Conservation (phyloP, 2,797 vertebrate species). For the Pangasius krempfi region DNA sequence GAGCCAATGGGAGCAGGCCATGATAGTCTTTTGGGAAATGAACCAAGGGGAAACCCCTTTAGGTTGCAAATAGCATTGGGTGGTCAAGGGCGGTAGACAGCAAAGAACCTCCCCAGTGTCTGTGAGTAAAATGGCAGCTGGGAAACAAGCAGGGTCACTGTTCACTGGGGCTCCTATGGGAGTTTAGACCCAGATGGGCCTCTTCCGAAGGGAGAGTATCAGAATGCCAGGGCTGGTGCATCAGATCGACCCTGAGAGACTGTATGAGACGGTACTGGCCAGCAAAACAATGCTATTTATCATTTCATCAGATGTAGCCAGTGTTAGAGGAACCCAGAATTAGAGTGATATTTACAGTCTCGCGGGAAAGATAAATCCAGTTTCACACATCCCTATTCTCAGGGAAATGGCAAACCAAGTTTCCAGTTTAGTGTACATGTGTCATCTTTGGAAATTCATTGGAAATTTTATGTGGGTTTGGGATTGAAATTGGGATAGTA, state of each 20-base stretch:
- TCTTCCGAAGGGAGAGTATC: conserved; percentile 60
- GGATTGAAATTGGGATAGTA: not conserved
- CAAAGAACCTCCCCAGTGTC: conserved; percentile 62
- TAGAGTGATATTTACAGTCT: conserved; percentile 44
- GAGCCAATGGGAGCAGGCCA: conserved; percentile 52
- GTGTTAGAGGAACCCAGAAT: conserved; percentile 33
- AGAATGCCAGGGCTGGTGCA: conserved; percentile 64
- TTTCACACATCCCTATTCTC: conserved; percentile 54
- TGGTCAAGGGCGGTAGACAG: conserved; percentile 54
- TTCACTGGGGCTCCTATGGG: conserved; percentile 77
- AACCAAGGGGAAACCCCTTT: conserved; percentile 74
- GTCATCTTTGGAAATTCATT: not conserved
- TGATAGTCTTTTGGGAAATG: conserved; percentile 54
- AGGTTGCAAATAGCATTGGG: conserved; percentile 56
- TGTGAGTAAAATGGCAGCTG: conserved; percentile 76
- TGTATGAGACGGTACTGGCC: conserved; percentile 9
- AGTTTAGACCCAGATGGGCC: conserved; percentile 61
- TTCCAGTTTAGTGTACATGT: conserved; percentile 12
- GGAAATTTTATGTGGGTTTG: not conserved
- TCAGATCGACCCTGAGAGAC: conserved; percentile 37
- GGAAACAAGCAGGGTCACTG: conserved; percentile 72
- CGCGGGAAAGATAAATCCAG: conserved; percentile 34
- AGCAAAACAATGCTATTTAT: conserved; percentile 32
- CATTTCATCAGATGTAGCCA: conserved; percentile 42
- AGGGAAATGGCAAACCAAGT: conserved; percentile 39